Percentiles rank a stretch among this genome's conserved stretches.
These are phyloP conservation scores for Corythornis cristatus DNA, from an alignment of 2,113 vertebrate genomes.

Conservation along the genomic window DNA sequence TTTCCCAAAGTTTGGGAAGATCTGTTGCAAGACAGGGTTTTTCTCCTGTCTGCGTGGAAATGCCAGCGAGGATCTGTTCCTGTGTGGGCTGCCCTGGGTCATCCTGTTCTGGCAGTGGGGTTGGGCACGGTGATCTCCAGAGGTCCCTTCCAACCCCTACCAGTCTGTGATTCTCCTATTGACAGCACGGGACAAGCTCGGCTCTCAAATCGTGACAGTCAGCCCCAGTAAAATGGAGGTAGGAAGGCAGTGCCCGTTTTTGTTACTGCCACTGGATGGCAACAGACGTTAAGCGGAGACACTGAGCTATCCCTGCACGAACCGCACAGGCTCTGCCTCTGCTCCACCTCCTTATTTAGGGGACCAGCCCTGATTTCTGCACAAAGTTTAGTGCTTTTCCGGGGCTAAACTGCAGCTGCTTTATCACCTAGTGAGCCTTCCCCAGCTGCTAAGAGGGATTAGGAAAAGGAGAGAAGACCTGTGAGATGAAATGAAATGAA, in stretches of 20 bases:
- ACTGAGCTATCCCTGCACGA: neutral
- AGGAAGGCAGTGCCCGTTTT: slow-evolving; percentile 43
- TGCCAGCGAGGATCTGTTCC: neutral
- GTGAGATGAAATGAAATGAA: neutral
- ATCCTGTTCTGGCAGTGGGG: no score
- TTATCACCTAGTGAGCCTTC: neutral
- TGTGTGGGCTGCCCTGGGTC: no score
- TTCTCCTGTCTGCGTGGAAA: rapidly evolving
- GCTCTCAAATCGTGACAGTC: neutral
- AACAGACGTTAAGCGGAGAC: slow-evolving; percentile 59
- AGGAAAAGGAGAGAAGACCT: neutral
- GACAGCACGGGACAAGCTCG: neutral
- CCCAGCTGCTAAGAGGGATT: neutral
- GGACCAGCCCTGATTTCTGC: neutral
- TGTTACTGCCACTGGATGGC: slow-evolving; percentile 76
- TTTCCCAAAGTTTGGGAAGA: neutral
- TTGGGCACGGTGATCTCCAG: no score
- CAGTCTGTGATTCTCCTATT: neutral
- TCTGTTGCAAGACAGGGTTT: neutral
- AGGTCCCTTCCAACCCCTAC: no score
- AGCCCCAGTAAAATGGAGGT: slow-evolving; percentile 33
- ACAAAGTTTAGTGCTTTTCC: neutral
- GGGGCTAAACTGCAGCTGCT: neutral
- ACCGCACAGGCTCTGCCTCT: neutral
- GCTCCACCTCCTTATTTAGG: neutral